Evolutionary conservation across 23 tunicate genomes (phyloP), one percentile per base, ranked within the genome.

Genomic region (Clavelina lepadiformis): DNA sequence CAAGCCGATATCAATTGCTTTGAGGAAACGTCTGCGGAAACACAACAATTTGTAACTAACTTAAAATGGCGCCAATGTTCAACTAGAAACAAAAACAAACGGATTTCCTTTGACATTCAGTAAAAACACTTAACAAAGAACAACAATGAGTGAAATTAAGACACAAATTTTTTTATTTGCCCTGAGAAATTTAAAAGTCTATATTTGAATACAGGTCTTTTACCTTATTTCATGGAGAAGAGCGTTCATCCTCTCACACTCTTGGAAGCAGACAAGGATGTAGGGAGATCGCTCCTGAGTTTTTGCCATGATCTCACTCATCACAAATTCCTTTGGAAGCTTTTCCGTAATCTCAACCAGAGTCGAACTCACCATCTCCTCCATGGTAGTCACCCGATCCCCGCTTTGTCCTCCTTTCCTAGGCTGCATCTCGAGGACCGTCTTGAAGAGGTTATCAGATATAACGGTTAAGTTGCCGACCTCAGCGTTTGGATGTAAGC

Each of bases 401-500:
- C 88, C 74, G 3, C 77, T 67, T 5, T 67, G 77, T 20, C 72
- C 25, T 31, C 87, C 77, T 44, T 87, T 78, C 4, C 96, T 71
- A 1, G 96, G 87, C 67, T 79, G 86, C 87, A 87, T 73, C 52
- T 87, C 96, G 52, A 87, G 77, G 6, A 87, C 87, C 31, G 86
- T 79, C 38, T 56, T 71, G 73, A 87, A 87, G 47, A 87, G 82
- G 35, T 87, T 56, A 65, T 87, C 71, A 19, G 96, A 87, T 5
- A 82, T 87, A 23, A 79, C 96, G 2, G 96, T 87, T 20, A 87
- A 66, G 33, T 79, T 87, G 5, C 96, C 96, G 27, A 87, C 87
- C 49, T 87, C 96, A 20, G 96, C 96, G 59, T 87, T 87, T 3
- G 96, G 96, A 73, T 87, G 96, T 59, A 87, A 38, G 18, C 96